A percentile compares a stretch with the other conserved stretches of the same genome.
These are phyloP conservation scores for cat (Felis catus) DNA, from an alignment of 2,113 vertebrate genomes.

Conservation along the genomic window F.catus_Fca126_mat1.0 CM031424.1:46016501-46017000, in stretches of 20 bases:
- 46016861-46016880: neutral
- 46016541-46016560: neutral
- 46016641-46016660: neutral
- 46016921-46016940: neutral
- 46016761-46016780: neutral
- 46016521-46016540: neutral
- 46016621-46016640: neutral
- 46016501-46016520: neutral
- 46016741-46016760: neutral
- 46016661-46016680: neutral
- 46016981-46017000: neutral
- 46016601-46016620: neutral
- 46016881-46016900: neutral
- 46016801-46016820: neutral
- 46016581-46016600: neutral
- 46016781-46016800: neutral
- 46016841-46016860: neutral
- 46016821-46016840: neutral
- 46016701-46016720: neutral
- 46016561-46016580: neutral
- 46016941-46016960: neutral
- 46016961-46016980: neutral
- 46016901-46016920: neutral
- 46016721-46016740: neutral
- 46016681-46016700: neutral